A percentile compares a stretch with the other conserved stretches of the same genome.
phyloP scores from a whole-genome alignment of 2,113 vertebrate species.

The Channa maculata region DNA sequence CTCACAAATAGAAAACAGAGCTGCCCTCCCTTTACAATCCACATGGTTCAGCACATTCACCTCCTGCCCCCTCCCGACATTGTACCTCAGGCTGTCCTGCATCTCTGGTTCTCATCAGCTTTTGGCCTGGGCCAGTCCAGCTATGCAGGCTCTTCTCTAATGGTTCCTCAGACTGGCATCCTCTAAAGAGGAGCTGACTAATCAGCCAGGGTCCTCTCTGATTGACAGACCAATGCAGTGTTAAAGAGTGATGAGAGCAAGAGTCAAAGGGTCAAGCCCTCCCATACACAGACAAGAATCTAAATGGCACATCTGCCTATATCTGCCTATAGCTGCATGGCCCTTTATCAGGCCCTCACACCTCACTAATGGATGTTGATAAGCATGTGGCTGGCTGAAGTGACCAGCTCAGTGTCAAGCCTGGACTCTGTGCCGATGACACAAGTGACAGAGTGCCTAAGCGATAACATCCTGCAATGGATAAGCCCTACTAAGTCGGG shows the following conservation, averaged over 20 bases:
- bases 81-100: constrained; percentile 65
- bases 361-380: constrained; percentile 75
- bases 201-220: constrained; percentile 71
- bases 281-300: constrained; percentile 60
- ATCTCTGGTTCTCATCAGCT: constrained; percentile 82
- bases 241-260: constrained; percentile 78
- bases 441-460: constrained; percentile 72
- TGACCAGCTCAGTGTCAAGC: constrained; percentile 58
- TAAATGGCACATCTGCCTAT: constrained; percentile 64
- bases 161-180: constrained; percentile 72
- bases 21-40: constrained; percentile 76
- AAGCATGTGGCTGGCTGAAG: constrained; percentile 49
- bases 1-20: constrained; percentile 87
- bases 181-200: constrained; percentile 77
- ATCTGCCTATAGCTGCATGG: constrained; percentile 41
- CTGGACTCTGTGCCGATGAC: constrained; percentile 58
- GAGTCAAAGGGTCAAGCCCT: constrained; percentile 68
- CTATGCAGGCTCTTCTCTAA: constrained; percentile 69
- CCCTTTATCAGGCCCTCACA: constrained; percentile 76
- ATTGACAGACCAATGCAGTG: constrained; percentile 74
- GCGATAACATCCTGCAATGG: constrained; percentile 75
- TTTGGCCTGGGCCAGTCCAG: constrained; percentile 63
- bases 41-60: constrained; percentile 76
- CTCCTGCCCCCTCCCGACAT: constrained; percentile 54
- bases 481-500: constrained; percentile 63